Evolutionary conservation across 2,113 vertebrate species (phyloP).

Genomic region (Brachyistius frenatus): DNA sequence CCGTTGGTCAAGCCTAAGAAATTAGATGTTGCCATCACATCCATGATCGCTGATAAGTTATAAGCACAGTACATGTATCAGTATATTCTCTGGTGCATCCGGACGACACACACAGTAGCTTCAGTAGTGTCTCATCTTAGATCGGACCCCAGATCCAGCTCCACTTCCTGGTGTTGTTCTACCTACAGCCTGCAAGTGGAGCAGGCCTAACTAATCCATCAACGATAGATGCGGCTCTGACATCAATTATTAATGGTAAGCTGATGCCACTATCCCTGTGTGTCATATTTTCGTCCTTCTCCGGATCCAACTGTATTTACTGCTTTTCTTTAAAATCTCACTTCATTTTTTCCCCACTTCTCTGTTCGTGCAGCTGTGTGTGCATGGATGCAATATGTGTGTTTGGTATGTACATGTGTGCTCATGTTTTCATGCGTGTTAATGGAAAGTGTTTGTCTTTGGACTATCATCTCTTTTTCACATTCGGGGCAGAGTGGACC

Average conservation of each 20-base stretch:
- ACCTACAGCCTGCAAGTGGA: slow-evolving; percentile 73
- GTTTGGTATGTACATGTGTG: slow-evolving; percentile 2
- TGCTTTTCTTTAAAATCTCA: slow-evolving; percentile 21
- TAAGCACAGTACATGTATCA: not conserved
- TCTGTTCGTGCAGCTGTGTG: slow-evolving; percentile 5
- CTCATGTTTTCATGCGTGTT: not conserved
- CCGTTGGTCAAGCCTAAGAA: slow-evolving; percentile 53
- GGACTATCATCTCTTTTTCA: slow-evolving; percentile 49
- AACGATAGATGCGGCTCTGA: slow-evolving; percentile 68
- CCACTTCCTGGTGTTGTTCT: slow-evolving; percentile 65
- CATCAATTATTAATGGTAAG: slow-evolving; percentile 84
- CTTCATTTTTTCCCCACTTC: slow-evolving; percentile 23
- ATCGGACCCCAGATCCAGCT: slow-evolving; percentile 67
- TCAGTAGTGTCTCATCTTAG: slow-evolving; percentile 47
- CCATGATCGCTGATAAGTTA: slow-evolving; percentile 30
- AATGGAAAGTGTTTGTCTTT: slow-evolving; percentile 42
- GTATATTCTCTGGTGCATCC: not conserved
- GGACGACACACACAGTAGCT: slow-evolving; percentile 24
- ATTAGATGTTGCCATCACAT: slow-evolving; percentile 45
- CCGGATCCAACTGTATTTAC: slow-evolving; percentile 50
- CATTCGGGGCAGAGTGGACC: slow-evolving; percentile 56
- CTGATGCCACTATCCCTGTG: slow-evolving; percentile 65
- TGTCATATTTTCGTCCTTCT: slow-evolving; percentile 52
- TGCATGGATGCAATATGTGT: slow-evolving; percentile 1
- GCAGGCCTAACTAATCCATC: slow-evolving; percentile 80